Percentiles rank a stretch among this genome's conserved stretches.
Evolutionary conservation across 2,888 invertebrate species (phyloP).

Genomic region (Pasiphila rectangulata): DNA sequence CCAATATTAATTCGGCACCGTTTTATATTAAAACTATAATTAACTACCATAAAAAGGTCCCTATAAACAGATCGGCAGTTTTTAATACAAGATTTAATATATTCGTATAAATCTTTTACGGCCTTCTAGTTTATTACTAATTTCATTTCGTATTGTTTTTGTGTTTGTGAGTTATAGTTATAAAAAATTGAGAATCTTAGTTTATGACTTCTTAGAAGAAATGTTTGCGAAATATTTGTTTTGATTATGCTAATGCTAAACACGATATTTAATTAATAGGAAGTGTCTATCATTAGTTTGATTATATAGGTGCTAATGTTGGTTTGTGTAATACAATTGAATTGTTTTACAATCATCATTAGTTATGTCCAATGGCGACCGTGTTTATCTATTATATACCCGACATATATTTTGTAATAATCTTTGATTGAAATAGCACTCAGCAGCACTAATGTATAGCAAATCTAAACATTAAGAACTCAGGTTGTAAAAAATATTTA

Average conservation of each 20-base stretch:
- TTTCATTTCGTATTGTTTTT: constrained; percentile 31
- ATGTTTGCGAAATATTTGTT: neutral
- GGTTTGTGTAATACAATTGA: constrained; percentile 8
- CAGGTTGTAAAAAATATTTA: no score
- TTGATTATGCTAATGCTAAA: neutral
- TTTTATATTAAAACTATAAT: constrained; percentile 75
- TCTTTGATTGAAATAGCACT: no score
- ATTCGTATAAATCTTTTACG: constrained; percentile 65
- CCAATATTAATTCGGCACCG: constrained; percentile 71
- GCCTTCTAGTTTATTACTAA: constrained; percentile 60
- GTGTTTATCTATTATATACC: no score
- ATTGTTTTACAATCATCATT: constrained; percentile 10
- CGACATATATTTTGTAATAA: no score
- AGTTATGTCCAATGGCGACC: neutral
- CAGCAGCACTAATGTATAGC: no score
- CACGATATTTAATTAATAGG: neutral
- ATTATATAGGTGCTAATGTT: constrained; percentile 3
- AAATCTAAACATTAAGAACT: no score
- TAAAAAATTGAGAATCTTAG: neutral
- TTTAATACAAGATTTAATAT: constrained; percentile 66
- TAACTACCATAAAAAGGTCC: constrained; percentile 68
- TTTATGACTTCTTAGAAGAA: constrained; percentile 1
- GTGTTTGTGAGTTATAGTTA: neutral
- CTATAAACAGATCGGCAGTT: constrained; percentile 63
- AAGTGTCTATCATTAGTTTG: neutral